Conservation (phyloP, 1,140 invertebrate genomes). For the Theocolax elegans region DNA sequence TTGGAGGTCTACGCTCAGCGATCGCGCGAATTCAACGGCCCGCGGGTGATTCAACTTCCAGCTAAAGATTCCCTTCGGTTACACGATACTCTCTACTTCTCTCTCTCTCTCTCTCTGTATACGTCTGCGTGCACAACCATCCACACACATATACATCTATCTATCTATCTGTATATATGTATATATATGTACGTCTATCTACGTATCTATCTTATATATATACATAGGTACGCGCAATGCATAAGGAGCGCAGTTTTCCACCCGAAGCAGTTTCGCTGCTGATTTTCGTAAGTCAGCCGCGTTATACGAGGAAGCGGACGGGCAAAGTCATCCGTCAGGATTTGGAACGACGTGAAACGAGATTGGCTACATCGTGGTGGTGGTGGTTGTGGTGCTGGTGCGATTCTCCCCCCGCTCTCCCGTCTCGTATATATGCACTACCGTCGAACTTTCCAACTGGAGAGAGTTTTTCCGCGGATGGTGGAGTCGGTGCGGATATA, state of each 20-base stretch:
- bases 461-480: not conserved
- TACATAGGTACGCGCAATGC: not conserved
- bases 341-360: constrained; percentile 48
- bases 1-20: not conserved
- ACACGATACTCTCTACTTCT: not conserved
- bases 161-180: no score
- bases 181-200: no score
- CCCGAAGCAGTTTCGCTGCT: constrained; percentile 24
- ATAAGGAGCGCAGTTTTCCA: not conserved
- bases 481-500: no score
- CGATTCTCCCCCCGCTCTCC: not conserved
- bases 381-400: not conserved
- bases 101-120: no score
- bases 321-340: constrained; percentile 48
- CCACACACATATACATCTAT: no score
- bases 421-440: not conserved
- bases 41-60: not conserved
- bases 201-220: not conserved
- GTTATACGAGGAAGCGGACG: constrained; percentile 31
- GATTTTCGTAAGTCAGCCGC: constrained; percentile 42
- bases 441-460: constrained; percentile 26
- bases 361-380: constrained; percentile 40
- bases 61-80: constrained; percentile 2
- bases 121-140: no score
- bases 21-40: not conserved